These are phyloP conservation scores for Forbesichthys papilliferus DNA, from an alignment of 2,113 vertebrate genomes.

Conservation along the genomic window DNA sequence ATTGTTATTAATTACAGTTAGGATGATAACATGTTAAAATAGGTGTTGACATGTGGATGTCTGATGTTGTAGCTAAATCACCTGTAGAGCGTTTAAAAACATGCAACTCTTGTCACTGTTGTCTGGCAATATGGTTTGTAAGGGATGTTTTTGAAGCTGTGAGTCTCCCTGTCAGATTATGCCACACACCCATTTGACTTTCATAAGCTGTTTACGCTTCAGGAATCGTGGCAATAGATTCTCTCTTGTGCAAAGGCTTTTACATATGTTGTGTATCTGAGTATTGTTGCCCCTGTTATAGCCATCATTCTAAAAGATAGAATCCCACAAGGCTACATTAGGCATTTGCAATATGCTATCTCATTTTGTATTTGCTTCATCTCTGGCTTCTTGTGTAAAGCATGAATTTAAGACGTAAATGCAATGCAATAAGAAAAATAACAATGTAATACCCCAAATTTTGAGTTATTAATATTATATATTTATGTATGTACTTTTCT, in stretches of 20 bases:
- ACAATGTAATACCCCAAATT: not conserved
- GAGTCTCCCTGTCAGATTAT: slow-evolving; percentile 80
- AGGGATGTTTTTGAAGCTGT: slow-evolving; percentile 77
- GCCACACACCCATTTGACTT: slow-evolving; percentile 83
- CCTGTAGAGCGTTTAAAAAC: slow-evolving; percentile 66
- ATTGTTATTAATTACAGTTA: not conserved
- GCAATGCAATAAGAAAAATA: slow-evolving; percentile 19
- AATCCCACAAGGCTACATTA: slow-evolving; percentile 50
- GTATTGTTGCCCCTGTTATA: slow-evolving; percentile 71
- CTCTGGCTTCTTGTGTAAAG: slow-evolving; percentile 40
- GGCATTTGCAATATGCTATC: slow-evolving; percentile 47
- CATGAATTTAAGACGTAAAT: slow-evolving; percentile 24
- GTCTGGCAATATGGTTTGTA: slow-evolving; percentile 69
- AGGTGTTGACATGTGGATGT: slow-evolving; percentile 6
- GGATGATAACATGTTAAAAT: not conserved
- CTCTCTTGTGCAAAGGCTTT: slow-evolving; percentile 76
- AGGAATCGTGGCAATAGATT: slow-evolving; percentile 77
- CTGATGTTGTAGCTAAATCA: slow-evolving; percentile 38
- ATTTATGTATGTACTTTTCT: slow-evolving; percentile 1
- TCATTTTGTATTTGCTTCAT: slow-evolving; percentile 45
- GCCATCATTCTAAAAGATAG: slow-evolving; percentile 67
- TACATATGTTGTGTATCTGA: slow-evolving; percentile 77
- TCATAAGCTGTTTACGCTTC: slow-evolving; percentile 83
- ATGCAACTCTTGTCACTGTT: slow-evolving; percentile 55
- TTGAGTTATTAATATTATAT: not conserved